Conservation (phyloP, 2,888 invertebrate species). For the Melanostoma mellinum region DNA sequence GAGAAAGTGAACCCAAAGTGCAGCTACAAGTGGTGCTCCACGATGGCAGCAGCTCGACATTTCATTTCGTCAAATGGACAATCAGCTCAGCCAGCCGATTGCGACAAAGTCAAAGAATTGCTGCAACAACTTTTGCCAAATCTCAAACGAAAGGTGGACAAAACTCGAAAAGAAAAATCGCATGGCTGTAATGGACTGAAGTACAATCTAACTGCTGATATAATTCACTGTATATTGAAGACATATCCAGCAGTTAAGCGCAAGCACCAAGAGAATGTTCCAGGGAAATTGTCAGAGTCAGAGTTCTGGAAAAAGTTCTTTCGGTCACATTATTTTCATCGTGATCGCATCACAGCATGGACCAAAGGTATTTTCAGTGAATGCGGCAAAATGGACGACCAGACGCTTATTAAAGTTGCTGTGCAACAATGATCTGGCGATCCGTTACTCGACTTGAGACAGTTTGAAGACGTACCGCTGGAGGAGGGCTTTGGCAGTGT, state of each 20-base stretch:
- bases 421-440: constrained; percentile 91
- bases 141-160: constrained; percentile 95
- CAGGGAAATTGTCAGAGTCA: constrained; percentile 95
- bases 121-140: constrained; percentile 95
- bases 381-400: constrained; percentile 98
- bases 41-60: constrained; percentile 96
- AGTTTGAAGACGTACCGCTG: constrained; percentile 87
- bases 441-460: constrained; percentile 92
- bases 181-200: constrained; percentile 97
- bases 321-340: constrained; percentile 99
- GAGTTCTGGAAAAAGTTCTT: constrained; percentile 99
- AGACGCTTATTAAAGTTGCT: constrained; percentile 88
- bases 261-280: constrained; percentile 98
- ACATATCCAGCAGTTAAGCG: constrained; percentile 99
- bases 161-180: constrained; percentile 95
- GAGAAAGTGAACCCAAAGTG: constrained; percentile 94
- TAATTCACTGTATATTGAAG: constrained; percentile 98
- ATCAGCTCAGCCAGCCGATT: constrained; percentile 92
- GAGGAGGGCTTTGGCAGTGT: constrained; percentile 87
- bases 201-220: constrained; percentile 97
- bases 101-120: constrained; percentile 96
- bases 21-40: constrained; percentile 98
- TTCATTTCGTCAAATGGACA: constrained; percentile 96
- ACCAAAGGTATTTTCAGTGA: constrained; percentile 98
- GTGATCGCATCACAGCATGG: constrained; percentile 94